Percentiles rank a stretch among this genome's conserved stretches.
Conservation (phyloP, 2,113 vertebrate genomes). For the Cebidichthys violaceus region DNA sequence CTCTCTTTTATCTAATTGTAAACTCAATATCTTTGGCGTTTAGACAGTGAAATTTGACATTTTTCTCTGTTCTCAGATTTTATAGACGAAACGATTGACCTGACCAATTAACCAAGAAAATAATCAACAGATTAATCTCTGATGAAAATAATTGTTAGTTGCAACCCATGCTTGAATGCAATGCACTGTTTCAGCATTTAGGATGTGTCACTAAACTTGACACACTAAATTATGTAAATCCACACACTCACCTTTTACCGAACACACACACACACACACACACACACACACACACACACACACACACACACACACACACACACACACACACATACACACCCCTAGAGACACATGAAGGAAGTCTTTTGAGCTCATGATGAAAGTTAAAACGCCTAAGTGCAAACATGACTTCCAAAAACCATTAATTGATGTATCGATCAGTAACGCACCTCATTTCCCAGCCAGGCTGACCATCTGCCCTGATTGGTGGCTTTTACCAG, state of each 20-base stretch:
- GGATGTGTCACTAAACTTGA: conserved; percentile 22
- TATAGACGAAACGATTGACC: background rate
- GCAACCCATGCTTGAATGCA: background rate
- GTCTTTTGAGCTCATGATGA: conserved; percentile 54
- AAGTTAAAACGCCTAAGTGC: conserved; percentile 63
- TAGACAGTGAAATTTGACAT: background rate
- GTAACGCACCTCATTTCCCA: conserved; percentile 39
- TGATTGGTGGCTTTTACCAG: conserved; percentile 62
- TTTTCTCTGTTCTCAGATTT: background rate
- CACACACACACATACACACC: background rate
- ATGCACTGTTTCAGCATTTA: conserved; percentile 2
- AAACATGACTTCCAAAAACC: conserved; percentile 70
- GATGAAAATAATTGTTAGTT: background rate
- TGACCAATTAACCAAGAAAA: background rate
- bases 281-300: conserved; percentile 1
- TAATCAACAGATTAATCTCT: background rate
- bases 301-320: background rate
- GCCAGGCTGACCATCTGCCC: conserved; percentile 34
- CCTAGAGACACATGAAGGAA: background rate
- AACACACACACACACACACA: conserved; percentile 17
- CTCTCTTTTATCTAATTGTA: background rate
- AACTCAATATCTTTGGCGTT: background rate
- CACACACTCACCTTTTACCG: conserved; percentile 34
- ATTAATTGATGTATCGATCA: conserved; percentile 69
- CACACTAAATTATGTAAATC: conserved; percentile 47